These are phyloP conservation scores for Callaeas wilsoni DNA, from an alignment of 2,113 vertebrate genomes.

Conservation along the genomic window DNA sequence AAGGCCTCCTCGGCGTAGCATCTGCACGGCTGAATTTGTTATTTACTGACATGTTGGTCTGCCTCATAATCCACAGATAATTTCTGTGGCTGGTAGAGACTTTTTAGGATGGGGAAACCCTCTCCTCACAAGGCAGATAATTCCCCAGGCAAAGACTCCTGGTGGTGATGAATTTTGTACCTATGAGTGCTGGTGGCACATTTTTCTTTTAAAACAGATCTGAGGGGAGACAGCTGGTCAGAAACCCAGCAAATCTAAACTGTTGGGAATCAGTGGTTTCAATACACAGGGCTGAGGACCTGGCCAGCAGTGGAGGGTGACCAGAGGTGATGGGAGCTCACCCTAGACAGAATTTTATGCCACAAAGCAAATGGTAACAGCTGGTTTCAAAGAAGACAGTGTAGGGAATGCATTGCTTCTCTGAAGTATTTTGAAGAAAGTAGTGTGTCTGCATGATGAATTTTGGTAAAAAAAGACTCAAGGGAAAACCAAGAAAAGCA, in stretches of 20 bases:
- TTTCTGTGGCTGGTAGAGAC: neutral
- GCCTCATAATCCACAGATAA: neutral
- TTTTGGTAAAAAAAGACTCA: neutral
- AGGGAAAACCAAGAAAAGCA: neutral
- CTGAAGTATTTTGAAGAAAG: neutral
- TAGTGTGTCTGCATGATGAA: neutral
- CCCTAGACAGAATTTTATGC: neutral
- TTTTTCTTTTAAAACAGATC: neutral
- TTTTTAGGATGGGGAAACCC: neutral
- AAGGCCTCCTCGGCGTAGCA: neutral
- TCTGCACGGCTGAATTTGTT: neutral
- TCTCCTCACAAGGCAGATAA: neutral
- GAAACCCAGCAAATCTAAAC: neutral
- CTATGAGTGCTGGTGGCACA: neutral
- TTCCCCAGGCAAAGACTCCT: neutral
- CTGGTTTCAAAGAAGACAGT: neutral
- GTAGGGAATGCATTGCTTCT: neutral
- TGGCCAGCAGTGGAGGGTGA: neutral
- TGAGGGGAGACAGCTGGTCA: neutral
- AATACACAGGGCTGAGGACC: neutral
- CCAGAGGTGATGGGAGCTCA: neutral
- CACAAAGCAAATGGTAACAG: neutral
- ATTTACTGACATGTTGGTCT: neutral
- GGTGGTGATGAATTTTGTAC: neutral
- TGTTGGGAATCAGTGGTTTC: neutral